phyloP scores from a whole-genome alignment of 2,113 vertebrate genomes.

The Eclectus roratus region DNA sequence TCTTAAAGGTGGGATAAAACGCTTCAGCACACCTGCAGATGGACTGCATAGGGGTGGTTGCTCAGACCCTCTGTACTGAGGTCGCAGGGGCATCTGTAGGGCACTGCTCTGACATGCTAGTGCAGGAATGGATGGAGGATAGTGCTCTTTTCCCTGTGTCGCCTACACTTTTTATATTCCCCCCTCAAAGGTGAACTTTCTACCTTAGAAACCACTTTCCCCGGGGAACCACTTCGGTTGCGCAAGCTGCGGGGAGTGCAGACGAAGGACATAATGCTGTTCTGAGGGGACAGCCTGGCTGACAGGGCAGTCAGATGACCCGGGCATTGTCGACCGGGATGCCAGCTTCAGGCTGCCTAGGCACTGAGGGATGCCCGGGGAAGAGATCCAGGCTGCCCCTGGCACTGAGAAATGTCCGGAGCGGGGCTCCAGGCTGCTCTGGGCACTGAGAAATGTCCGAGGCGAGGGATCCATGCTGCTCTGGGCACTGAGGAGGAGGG shows the following conservation, averaged over 20 bases:
- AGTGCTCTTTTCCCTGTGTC: background rate
- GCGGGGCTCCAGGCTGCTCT: background rate
- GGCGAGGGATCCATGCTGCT: background rate
- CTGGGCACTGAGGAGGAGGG: background rate
- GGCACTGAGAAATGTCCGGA: background rate
- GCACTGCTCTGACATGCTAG: background rate
- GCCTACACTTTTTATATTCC: background rate
- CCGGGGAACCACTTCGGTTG: rapidly evolving
- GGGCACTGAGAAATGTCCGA: no score
- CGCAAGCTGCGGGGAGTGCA: background rate
- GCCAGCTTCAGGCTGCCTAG: background rate
- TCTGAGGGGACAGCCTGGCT: background rate
- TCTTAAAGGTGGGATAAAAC: background rate
- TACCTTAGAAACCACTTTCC: background rate
- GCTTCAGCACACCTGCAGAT: background rate
- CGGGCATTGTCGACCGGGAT: background rate
- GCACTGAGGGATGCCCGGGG: no score
- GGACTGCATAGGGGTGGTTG: rapidly evolving
- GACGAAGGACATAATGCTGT: background rate
- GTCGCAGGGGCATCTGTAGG: background rate
- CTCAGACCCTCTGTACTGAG: background rate
- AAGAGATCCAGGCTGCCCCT: background rate
- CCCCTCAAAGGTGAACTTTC: background rate
- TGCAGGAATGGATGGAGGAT: rapidly evolving
- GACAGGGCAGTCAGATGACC: background rate